These are phyloP conservation scores for Octonoba sinensis DNA, from an alignment of 2,888 invertebrate genomes.

Conservation along the genomic window DNA sequence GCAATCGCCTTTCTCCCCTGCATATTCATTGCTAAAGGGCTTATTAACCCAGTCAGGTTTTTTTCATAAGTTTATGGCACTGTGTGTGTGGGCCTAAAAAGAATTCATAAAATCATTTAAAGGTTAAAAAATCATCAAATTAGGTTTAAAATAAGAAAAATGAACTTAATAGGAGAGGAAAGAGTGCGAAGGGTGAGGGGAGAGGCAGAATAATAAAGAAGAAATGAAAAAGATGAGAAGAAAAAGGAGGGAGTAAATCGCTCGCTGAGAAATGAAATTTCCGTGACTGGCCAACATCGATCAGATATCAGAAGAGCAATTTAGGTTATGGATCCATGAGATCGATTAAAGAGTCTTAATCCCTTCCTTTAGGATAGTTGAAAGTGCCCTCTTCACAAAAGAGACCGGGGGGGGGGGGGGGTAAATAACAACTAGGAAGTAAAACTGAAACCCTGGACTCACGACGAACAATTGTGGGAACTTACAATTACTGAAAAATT, in stretches of 20 bases:
- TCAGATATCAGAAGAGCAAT: constrained; percentile 45
- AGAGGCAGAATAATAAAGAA: constrained; percentile 4
- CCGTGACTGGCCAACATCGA: constrained; percentile 50
- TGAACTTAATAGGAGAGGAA: not conserved
- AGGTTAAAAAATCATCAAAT: constrained; percentile 42
- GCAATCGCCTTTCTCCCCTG: no score
- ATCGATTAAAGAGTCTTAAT: constrained; percentile 50
- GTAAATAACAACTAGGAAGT: no score
- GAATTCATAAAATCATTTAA: constrained; percentile 5
- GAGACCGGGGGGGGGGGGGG: no score
- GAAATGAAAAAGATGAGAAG: constrained; percentile 26
- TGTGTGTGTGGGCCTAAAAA: no score
- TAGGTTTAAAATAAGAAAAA: not conserved
- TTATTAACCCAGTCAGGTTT: no score
- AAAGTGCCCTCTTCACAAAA: no score
- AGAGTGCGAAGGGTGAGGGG: not conserved
- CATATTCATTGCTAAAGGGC: no score
- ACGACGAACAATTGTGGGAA: no score
- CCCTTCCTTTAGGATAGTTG: constrained; percentile 9
- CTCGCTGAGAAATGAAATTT: constrained; percentile 45
- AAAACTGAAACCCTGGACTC: no score
- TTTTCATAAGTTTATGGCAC: no score
- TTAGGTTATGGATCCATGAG: constrained; percentile 27
- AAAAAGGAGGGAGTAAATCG: constrained; percentile 38
- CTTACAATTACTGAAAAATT: no score